phyloP scores from a whole-genome alignment of 2,113 vertebrate genomes.

The Dipodomys merriami region DNA sequence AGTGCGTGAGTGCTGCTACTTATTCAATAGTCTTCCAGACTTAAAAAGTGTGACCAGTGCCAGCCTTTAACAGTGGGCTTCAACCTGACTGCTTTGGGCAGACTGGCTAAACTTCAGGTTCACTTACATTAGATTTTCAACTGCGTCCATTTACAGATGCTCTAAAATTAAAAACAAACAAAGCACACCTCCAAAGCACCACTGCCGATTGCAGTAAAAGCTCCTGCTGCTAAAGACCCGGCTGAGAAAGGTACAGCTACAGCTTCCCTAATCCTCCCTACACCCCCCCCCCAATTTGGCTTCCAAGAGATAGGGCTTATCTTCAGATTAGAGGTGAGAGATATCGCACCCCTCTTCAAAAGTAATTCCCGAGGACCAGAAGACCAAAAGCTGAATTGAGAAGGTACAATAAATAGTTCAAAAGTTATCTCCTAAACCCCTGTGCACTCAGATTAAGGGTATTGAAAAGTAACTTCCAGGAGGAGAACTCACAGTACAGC shows the following conservation, averaged over 20 bases:
- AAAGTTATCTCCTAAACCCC: conserved; percentile 1
- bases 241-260: neutral
- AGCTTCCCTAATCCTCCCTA: too few species aligned
- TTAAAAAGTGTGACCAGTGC: neutral
- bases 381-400: conserved; percentile 50
- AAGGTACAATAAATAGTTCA: neutral
- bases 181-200: neutral
- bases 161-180: neutral
- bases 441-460: neutral
- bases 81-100: neutral
- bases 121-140: neutral
- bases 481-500: neutral
- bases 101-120: neutral
- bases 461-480: neutral
- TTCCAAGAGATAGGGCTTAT: conserved; percentile 61
- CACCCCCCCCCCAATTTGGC: neutral
- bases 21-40: neutral
- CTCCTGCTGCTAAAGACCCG: neutral
- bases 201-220: neutral
- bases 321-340: conserved; percentile 68
- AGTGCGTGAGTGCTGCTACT: neutral
- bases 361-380: conserved; percentile 48
- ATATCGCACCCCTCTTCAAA: conserved; percentile 64
- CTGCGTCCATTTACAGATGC: neutral
- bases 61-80: too few species aligned